phyloP scores from a whole-genome alignment of 2,888 invertebrate species.

The Oithona nana region DNA sequence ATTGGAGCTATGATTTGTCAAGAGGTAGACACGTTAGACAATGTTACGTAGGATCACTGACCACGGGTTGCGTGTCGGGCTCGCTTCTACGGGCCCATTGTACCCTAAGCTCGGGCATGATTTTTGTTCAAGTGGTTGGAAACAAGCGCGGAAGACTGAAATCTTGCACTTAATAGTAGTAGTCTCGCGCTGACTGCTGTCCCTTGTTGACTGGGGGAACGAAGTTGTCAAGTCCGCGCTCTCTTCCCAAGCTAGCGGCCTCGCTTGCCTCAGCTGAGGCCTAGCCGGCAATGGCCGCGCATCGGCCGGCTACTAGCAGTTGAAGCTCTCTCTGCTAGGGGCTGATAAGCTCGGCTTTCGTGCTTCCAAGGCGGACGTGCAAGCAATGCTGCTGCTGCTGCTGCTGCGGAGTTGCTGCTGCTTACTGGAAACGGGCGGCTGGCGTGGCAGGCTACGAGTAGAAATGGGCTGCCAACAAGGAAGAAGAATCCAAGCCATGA shows the following conservation, averaged over 20 bases:
- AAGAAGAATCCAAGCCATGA: background rate
- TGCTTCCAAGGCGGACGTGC: background rate
- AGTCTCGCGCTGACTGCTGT: background rate
- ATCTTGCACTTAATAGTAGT: background rate
- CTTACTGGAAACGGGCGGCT: background rate
- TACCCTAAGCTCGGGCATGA: background rate
- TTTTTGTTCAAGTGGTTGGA: too few species aligned
- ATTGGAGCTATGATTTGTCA: background rate
- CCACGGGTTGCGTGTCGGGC: background rate
- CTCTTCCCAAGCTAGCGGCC: background rate
- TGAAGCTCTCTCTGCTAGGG: too few species aligned
- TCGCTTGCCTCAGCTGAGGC: background rate
- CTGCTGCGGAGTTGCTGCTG: background rate
- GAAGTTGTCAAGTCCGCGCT: background rate
- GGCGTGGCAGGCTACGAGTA: background rate
- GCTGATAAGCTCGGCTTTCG: too few species aligned
- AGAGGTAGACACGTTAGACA: background rate
- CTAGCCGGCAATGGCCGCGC: background rate
- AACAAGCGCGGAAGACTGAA: background rate
- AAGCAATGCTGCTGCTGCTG: background rate
- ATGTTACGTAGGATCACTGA: background rate
- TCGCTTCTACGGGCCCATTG: too few species aligned
- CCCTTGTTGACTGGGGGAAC: background rate
- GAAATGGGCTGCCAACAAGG: background rate
- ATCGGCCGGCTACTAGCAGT: too few species aligned